Evolutionary conservation across 2,113 vertebrate genomes (phyloP), one percentile per base, ranked within the genome.

Genomic region (Eidolon helvum): DNA sequence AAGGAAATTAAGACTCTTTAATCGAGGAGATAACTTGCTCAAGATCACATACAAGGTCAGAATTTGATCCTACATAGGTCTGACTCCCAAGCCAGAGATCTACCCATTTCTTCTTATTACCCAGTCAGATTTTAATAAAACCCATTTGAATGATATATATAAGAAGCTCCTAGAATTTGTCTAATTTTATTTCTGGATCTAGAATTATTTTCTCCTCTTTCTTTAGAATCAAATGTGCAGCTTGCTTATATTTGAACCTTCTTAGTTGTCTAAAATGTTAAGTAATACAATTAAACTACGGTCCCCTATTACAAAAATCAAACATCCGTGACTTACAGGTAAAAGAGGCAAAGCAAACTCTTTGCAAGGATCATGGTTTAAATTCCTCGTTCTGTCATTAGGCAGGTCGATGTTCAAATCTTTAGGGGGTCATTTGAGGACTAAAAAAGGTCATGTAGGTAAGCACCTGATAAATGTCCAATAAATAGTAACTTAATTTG

Each of bases 111-210:
- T 83, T 87, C 48, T 61, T 65, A 48, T 35, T 85, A 66, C 14
- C 28, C 82, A 79, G 9, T 57, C 28, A 38, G 22, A 78, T 90
- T 82, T 96, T 72, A 92, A 75, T 69, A 79, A 68, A 80, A 55
- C 19, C 10, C 40, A 65, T 65, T 85, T 84, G 48, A 87, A 77
- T 71, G 35, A 57, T 5, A 72, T 35, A 78, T 79, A 43, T 28
- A 65, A 93, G 75, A 87, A 87, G 21, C 33, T 59, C 92, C 8
- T 5, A 92, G 96, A 7, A 92, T 87, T 79, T 14, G 28, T 59
- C 28, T 83, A 59, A 90, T 57, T 83, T 94, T 65, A 69, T 90
- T 87, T 92, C 61, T 89, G 22, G 11, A 91, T 38, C 26, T 86
- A 59, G 30, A 22, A 38, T 88, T 77, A 69, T 71, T 90, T 68